Conservation (phyloP, 2,888 invertebrate genomes). For the Cephonodes hylas region DNA sequence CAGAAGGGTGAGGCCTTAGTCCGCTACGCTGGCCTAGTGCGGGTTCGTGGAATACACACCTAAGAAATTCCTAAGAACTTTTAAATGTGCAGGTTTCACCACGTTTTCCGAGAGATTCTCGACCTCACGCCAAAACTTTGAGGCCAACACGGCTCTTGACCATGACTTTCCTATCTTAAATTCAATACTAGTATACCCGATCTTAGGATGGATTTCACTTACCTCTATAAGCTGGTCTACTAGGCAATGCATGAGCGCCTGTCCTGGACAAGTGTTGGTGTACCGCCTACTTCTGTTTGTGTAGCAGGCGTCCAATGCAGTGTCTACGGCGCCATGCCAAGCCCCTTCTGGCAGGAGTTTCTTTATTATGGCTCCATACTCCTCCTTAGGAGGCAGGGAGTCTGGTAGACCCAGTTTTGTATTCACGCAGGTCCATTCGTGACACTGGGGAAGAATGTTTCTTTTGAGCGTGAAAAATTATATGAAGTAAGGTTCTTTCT, state of each 20-base stretch:
- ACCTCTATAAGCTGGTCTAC: slow-evolving; percentile 63
- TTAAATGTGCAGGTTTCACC: too few relatives aligned
- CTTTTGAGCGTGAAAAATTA: not conserved
- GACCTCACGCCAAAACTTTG: too few relatives aligned
- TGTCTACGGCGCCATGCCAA: slow-evolving; percentile 48
- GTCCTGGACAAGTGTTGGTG: slow-evolving; percentile 63
- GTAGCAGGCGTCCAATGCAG: slow-evolving; percentile 51
- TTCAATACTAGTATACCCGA: too few relatives aligned
- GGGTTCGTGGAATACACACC: too few relatives aligned
- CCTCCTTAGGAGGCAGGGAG: slow-evolving; percentile 39
- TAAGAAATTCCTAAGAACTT: too few relatives aligned
- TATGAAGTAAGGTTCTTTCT: not conserved
- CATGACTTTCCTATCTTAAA: too few relatives aligned
- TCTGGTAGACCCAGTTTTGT: slow-evolving; percentile 49
- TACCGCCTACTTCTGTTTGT: slow-evolving; percentile 43
- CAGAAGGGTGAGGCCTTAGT: too few relatives aligned
- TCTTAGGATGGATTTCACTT: slow-evolving; percentile 21
- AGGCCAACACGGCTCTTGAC: too few relatives aligned
- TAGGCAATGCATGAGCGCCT: slow-evolving; percentile 63
- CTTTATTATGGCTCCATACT: slow-evolving; percentile 35
- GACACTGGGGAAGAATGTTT: slow-evolving; percentile 53
- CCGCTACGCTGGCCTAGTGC: too few relatives aligned
- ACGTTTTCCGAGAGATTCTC: too few relatives aligned
- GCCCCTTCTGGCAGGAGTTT: slow-evolving; percentile 40
- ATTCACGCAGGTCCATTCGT: slow-evolving; percentile 63